Evolutionary conservation across 2,888 invertebrate genomes (phyloP), one percentile per base, ranked within the genome.

Genomic region (Drosophila subsilvestris): DNA sequence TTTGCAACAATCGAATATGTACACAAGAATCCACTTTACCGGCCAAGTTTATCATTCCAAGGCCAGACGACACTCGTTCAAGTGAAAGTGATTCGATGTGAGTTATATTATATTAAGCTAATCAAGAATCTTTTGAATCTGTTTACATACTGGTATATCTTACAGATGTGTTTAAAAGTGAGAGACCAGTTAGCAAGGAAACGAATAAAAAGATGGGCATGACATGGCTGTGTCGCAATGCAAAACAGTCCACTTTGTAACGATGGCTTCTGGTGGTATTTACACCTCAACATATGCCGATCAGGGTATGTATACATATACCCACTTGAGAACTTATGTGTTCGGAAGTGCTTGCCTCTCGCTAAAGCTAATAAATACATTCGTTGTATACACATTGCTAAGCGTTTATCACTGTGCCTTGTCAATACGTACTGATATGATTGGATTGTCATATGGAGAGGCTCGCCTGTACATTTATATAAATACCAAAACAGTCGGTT

Each of bases 11-110:
- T 53, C 42, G n/a, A 25, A 43, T 54, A 54, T 25, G 42, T 47
- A 27, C 14, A 32, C 45, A 56, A 44, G 25, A 25, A 22, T 5
- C 44, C 61, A 72, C 72, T 75, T 73, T 49, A 58, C 18, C 53
- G 53, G 60, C 47, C 50, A 74, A 56, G 25, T 51, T 20, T 12
- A 7, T 55, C 42, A 1, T 27, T 12, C 44, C 63, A 69, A 70
- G 63, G 70, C 14, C 62, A 62, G 8, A 17, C 7, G 14, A 37
- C 51, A 65, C 14, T 37, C 37, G 14, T 14, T 1, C 37, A 37
- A 14, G 37, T 37, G 14, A 37, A 6, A 37, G 14, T 14, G 14
- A 37, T 37, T 14, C 14, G 6, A 37, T 14, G 14, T 14, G 37
- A 12, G 14, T 37, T 37, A n/a, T n/a, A n/a, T 37, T 14, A 37